phyloP scores from a whole-genome alignment of 2,113 vertebrate species.

The Cheirogaleus medius region DNA sequence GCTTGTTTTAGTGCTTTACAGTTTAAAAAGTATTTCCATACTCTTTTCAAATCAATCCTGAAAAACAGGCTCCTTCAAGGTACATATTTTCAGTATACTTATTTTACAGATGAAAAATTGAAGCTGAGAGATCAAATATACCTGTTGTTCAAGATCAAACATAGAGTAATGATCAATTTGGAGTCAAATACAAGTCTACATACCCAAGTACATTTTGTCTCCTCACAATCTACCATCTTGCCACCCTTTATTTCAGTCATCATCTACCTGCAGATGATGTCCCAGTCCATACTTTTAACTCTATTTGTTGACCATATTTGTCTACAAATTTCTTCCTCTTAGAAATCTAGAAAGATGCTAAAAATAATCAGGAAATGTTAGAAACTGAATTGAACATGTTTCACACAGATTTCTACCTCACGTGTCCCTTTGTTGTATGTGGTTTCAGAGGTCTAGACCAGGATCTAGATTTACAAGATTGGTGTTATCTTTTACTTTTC shows the following conservation, averaged over 20 bases:
- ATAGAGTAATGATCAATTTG: background rate
- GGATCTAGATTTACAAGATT: background rate
- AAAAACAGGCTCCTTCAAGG: background rate
- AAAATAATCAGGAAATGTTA: background rate
- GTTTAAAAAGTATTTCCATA: background rate
- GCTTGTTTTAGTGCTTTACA: background rate
- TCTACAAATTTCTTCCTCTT: background rate
- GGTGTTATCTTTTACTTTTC: background rate
- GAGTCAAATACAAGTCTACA: background rate
- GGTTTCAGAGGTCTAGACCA: background rate
- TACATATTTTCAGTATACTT: background rate
- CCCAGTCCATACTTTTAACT: background rate
- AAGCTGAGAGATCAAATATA: background rate
- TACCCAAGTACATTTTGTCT: background rate
- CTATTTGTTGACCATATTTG: background rate
- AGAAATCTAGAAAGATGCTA: slow-evolving; percentile 22
- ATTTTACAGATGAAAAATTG: background rate
- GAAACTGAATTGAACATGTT: background rate
- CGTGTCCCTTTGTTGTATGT: background rate
- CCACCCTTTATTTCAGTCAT: background rate
- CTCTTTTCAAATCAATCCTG: slow-evolving; percentile 25
- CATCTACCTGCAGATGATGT: background rate
- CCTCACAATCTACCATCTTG: background rate
- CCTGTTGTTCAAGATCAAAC: background rate
- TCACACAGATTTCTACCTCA: background rate